A percentile compares a stretch with the other conserved stretches of the same genome.
These are phyloP conservation scores for Cacatua alba DNA, from an alignment of 2,113 vertebrate genomes.

Conservation along the genomic window DNA sequence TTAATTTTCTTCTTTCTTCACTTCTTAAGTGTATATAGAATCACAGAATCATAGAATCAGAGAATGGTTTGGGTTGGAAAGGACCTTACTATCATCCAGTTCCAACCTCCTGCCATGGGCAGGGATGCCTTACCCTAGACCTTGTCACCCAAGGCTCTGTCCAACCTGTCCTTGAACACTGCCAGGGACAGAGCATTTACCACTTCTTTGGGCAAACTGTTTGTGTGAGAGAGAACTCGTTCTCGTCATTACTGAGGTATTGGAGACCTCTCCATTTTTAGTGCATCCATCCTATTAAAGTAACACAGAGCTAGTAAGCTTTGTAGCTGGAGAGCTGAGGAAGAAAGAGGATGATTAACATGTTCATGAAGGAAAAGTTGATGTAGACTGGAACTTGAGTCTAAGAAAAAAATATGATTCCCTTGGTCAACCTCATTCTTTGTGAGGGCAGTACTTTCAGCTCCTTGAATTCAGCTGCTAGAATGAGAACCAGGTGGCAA, in stretches of 20 bases:
- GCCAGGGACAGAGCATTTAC: not conserved
- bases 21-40: not conserved
- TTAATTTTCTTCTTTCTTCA: not conserved
- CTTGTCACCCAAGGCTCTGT: too few species aligned
- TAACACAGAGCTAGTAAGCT: not conserved
- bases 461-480: not conserved
- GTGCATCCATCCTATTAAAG: not conserved
- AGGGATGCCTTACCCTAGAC: too few species aligned
- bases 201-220: not conserved
- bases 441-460: not conserved
- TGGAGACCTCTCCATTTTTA: not conserved
- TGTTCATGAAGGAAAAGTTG: not conserved
- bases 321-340: not conserved
- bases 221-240: not conserved
- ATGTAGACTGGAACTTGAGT: not conserved
- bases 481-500: not conserved
- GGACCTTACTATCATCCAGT: too few species aligned
- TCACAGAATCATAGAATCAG: not conserved
- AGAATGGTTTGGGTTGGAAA: too few species aligned
- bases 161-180: not conserved
- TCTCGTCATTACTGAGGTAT: not conserved
- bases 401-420: not conserved
- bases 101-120: too few species aligned
- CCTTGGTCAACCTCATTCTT: not conserved
- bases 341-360: not conserved